phyloP scores from a whole-genome alignment of 2,888 invertebrate genomes.

The Sclerodermus sp. region DNA sequence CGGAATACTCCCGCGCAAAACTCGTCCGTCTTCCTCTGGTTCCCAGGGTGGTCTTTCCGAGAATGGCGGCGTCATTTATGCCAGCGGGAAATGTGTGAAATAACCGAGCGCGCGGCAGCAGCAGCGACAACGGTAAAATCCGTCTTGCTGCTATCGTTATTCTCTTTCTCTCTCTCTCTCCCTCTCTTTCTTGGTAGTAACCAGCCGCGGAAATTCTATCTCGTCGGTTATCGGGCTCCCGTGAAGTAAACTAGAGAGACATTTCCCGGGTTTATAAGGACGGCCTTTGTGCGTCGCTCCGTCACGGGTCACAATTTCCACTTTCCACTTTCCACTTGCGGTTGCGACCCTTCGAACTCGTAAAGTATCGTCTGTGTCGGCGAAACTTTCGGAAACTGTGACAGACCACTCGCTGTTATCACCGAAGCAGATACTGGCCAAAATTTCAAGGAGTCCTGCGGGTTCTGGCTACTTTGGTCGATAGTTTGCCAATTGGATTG shows the following conservation, averaged over 20 bases:
- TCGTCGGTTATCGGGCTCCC: background rate
- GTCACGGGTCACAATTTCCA: background rate
- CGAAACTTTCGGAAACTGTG: background rate
- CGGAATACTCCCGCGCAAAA: too few relatives aligned
- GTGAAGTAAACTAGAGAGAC: background rate
- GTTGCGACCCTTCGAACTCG: background rate
- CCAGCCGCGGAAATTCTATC: background rate
- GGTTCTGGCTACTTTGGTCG: too few relatives aligned
- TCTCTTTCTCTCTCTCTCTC: slow-evolving; percentile 5
- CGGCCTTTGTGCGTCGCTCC: background rate
- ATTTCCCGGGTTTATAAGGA: background rate
- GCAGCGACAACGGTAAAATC: slow-evolving; percentile 7
- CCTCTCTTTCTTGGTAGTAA: background rate
- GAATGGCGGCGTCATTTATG: too few relatives aligned
- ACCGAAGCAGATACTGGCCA: too few relatives aligned
- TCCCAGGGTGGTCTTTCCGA: too few relatives aligned
- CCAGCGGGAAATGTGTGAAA: too few relatives aligned
- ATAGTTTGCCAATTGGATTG: too few relatives aligned
- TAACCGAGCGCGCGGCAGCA: background rate
- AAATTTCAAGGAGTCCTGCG: too few relatives aligned
- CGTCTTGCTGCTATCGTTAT: background rate
- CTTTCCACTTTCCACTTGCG: background rate
- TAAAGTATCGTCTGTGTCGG: background rate
- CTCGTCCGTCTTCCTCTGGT: too few relatives aligned
- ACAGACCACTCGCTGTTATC: too few relatives aligned